Percentiles rank a stretch among this genome's conserved stretches.
Conservation (phyloP, 2,113 vertebrate genomes). For the Tetraodon nigroviridis region DNA sequence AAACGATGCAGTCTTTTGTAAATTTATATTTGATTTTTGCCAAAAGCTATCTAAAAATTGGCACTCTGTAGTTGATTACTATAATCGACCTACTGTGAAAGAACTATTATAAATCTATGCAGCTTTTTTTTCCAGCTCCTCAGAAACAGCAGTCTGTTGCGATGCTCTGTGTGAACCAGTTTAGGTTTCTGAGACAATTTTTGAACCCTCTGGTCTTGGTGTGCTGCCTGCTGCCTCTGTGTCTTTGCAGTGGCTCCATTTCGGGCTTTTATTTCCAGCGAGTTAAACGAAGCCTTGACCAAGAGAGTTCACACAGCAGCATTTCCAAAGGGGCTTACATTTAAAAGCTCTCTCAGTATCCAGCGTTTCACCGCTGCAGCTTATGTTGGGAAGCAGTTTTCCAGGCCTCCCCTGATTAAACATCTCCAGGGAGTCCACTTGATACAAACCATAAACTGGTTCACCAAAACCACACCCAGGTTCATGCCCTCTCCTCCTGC, state of each 20-base stretch:
- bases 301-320: slow-evolving; percentile 40
- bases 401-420: slow-evolving; percentile 35
- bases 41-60: too few relatives aligned
- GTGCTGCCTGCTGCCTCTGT: not conserved
- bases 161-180: slow-evolving; percentile 13
- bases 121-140: slow-evolving; percentile 10
- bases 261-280: slow-evolving; percentile 8
- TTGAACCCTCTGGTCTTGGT: not conserved
- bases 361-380: slow-evolving; percentile 35
- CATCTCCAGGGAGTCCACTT: slow-evolving; percentile 34
- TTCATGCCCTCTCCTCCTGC: slow-evolving; percentile 38
- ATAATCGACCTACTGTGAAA: too few relatives aligned
- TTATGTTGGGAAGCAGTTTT: slow-evolving; percentile 47
- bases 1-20: too few relatives aligned
- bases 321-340: slow-evolving; percentile 38
- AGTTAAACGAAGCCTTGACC: slow-evolving; percentile 21
- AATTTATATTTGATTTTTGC: too few relatives aligned
- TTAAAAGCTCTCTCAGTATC: slow-evolving; percentile 36
- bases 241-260: slow-evolving; percentile 3
- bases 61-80: too few relatives aligned
- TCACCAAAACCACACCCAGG: slow-evolving; percentile 37
- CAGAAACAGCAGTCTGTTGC: slow-evolving; percentile 23
- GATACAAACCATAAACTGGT: slow-evolving; percentile 30
- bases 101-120: not conserved
- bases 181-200: slow-evolving; percentile 3